Conservation (phyloP, 2,113 vertebrate genomes). For the Bambusicola thoracicus region DNA sequence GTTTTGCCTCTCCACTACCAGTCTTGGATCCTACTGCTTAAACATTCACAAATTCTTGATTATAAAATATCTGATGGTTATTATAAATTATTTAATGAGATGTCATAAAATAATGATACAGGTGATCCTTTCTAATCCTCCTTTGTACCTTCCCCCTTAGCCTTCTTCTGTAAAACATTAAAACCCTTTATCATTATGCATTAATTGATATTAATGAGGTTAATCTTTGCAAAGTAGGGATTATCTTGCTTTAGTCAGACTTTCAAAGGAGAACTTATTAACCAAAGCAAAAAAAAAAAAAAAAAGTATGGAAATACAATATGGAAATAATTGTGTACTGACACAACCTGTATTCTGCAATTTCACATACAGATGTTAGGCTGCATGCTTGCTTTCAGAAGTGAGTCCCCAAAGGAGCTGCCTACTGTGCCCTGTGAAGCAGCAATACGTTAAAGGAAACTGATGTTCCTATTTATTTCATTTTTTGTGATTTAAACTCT, state of each 20-base stretch:
- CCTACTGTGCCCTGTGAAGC: background rate
- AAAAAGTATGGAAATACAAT: background rate
- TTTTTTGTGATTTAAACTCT: background rate
- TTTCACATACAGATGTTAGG: accelerated
- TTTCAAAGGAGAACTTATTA: slow-evolving; percentile 49
- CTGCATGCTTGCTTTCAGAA: background rate
- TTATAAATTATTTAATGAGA: slow-evolving; percentile 50
- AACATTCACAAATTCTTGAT: background rate
- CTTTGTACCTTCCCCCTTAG: background rate
- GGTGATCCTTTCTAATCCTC: slow-evolving; percentile 31
- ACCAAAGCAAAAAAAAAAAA: background rate
- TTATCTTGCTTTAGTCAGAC: slow-evolving; percentile 56
- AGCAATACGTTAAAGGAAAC: background rate
- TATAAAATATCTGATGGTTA: background rate
- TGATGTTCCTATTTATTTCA: background rate
- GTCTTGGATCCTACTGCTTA: background rate
- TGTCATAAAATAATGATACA: slow-evolving; percentile 29
- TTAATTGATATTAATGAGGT: slow-evolving; percentile 70
- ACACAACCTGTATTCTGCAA: background rate
- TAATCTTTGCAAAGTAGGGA: slow-evolving; percentile 61
- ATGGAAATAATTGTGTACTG: background rate
- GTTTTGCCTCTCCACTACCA: background rate
- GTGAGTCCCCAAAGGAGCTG: background rate
- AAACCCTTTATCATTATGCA: slow-evolving; percentile 34
- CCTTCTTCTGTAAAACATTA: slow-evolving; percentile 15